Evolutionary conservation across 1,140 invertebrate genomes (phyloP).

Genomic region (Amphibalanus amphitrite): DNA sequence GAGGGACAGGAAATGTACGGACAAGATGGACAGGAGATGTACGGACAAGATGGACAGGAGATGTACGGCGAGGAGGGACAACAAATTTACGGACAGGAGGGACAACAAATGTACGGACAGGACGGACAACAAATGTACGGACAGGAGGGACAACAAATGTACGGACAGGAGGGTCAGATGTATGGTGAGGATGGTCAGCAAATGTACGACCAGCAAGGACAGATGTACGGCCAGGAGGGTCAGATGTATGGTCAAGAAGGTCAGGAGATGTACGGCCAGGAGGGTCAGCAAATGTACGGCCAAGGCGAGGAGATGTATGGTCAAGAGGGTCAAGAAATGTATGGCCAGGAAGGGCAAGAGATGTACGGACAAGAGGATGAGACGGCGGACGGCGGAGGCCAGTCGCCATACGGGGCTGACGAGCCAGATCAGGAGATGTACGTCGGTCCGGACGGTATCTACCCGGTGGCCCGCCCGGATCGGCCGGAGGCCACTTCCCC

Average conservation of each 20-base stretch:
- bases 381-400: too few species aligned
- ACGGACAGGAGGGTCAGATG: neutral
- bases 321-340: too few species aligned
- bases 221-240: neutral
- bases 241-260: neutral
- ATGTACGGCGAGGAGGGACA: neutral
- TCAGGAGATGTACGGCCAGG: too few species aligned
- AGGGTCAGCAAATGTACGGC: too few species aligned
- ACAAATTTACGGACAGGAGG: neutral
- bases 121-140: neutral
- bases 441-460: too few species aligned
- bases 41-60: neutral
- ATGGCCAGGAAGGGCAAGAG: too few species aligned
- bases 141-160: neutral
- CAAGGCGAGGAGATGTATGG: too few species aligned
- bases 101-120: neutral
- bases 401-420: too few species aligned
- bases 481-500: too few species aligned
- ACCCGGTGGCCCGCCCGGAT: too few species aligned
- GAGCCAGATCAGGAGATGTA: too few species aligned
- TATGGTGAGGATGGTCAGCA: neutral
- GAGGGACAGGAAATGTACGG: neutral
- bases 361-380: too few species aligned
- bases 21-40: neutral
- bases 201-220: neutral